Conservation (phyloP, 1,140 invertebrate species). For the Heliconius nattereri region DNA sequence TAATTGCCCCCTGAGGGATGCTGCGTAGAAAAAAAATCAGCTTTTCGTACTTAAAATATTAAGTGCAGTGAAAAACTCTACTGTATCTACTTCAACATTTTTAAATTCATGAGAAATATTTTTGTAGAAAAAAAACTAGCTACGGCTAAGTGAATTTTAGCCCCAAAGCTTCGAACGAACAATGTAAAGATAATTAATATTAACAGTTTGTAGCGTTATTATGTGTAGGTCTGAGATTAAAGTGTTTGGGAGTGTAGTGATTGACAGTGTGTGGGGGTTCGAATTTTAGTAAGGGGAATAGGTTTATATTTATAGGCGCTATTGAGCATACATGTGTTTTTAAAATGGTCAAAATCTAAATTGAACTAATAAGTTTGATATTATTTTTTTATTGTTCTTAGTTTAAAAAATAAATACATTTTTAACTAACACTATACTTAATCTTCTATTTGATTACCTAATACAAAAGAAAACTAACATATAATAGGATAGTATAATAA, state of each 20-base stretch:
- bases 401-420: too few species aligned
- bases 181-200: slow-evolving; percentile 5
- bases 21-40: not conserved
- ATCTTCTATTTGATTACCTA: too few species aligned
- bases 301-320: too few species aligned
- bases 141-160: not conserved
- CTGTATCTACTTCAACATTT: slow-evolving; percentile 19
- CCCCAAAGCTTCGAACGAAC: not conserved
- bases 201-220: not conserved
- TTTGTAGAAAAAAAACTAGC: not conserved
- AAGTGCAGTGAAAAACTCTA: slow-evolving; percentile 21
- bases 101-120: slow-evolving; percentile 18
- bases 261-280: not conserved
- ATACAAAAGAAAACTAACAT: too few species aligned
- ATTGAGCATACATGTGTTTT: too few species aligned
- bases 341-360: too few species aligned
- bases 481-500: too few species aligned
- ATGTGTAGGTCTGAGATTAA: not conserved
- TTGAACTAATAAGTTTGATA: too few species aligned
- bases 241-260: not conserved
- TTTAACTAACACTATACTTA: too few species aligned
- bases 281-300: not conserved
- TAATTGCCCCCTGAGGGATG: not conserved
- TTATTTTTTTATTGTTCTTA: too few species aligned
- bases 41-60: slow-evolving; percentile 27